Conservation (phyloP, 2,797 vertebrate genomes). For the Myiotriccus ornatus region DNA sequence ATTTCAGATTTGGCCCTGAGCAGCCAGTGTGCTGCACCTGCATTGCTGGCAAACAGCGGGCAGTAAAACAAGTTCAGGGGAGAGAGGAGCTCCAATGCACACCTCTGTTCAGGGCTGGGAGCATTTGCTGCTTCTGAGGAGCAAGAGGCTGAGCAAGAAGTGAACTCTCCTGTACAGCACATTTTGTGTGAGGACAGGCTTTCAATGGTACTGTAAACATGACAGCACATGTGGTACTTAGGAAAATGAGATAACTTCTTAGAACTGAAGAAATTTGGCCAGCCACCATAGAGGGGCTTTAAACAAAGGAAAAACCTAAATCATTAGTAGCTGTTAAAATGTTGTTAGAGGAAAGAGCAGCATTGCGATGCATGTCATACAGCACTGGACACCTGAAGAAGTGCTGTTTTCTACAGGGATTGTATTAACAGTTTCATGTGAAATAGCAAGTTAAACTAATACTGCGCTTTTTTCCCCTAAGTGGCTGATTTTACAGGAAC, state of each 20-base stretch:
- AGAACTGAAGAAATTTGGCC: constrained; percentile 28
- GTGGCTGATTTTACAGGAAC: constrained; percentile 44
- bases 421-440: constrained; percentile 12
- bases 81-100: neutral
- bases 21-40: neutral
- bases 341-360: neutral
- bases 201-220: accelerated
- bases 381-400: neutral
- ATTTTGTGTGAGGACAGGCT: neutral
- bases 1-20: constrained; percentile 3
- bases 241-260: neutral
- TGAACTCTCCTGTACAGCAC: accelerated
- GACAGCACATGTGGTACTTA: neutral
- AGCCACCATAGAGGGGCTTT: constrained; percentile 38
- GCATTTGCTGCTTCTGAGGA: neutral
- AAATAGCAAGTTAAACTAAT: constrained; percentile 18
- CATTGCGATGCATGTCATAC: neutral
- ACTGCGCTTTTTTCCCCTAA: neutral
- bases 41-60: neutral
- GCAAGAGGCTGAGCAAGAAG: neutral
- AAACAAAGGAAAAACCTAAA: constrained; percentile 29
- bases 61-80: neutral
- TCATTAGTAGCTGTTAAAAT: constrained; percentile 36
- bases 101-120: accelerated
- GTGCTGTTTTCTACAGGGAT: neutral